A percentile compares a stretch with the other conserved stretches of the same genome.
These are phyloP conservation scores for Amphipoea lucens DNA, from an alignment of 2,888 invertebrate species.

Conservation along the genomic window DNA sequence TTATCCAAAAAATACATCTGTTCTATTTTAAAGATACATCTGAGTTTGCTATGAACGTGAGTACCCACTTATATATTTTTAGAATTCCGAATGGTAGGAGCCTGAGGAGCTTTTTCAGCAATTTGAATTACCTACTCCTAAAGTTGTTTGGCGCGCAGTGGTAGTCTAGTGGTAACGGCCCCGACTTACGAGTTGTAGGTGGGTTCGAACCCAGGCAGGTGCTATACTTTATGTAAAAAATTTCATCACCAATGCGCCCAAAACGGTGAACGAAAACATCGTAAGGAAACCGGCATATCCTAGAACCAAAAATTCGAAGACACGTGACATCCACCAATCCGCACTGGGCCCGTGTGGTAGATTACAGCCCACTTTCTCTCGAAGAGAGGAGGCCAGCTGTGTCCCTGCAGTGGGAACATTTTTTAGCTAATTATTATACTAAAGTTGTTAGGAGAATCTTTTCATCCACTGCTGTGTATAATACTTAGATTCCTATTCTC, in stretches of 20 bases:
- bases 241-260: neutral
- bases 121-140: neutral
- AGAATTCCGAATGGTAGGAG: neutral
- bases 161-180: neutral
- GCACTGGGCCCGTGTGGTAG: too few species aligned
- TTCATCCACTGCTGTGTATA: neutral
- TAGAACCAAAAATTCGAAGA: too few species aligned
- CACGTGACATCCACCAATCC: too few species aligned
- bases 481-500: too few species aligned
- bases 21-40: constrained; percentile 59
- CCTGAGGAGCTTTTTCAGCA: neutral
- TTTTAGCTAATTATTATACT: neutral
- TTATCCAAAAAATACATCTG: constrained; percentile 58
- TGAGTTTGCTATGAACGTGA: constrained; percentile 56
- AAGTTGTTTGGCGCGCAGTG: neutral
- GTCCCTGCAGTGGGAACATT: neutral
- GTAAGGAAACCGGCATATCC: too few species aligned
- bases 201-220: neutral
- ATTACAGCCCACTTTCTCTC: neutral
- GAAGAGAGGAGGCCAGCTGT: neutral
- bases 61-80: constrained; percentile 5
- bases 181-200: neutral
- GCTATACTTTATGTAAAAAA: neutral
- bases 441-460: neutral
- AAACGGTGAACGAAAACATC: too few species aligned